These are phyloP conservation scores for Phymorhynchus buccinoides DNA, from an alignment of 1,140 invertebrate genomes.

Conservation along the genomic window DNA sequence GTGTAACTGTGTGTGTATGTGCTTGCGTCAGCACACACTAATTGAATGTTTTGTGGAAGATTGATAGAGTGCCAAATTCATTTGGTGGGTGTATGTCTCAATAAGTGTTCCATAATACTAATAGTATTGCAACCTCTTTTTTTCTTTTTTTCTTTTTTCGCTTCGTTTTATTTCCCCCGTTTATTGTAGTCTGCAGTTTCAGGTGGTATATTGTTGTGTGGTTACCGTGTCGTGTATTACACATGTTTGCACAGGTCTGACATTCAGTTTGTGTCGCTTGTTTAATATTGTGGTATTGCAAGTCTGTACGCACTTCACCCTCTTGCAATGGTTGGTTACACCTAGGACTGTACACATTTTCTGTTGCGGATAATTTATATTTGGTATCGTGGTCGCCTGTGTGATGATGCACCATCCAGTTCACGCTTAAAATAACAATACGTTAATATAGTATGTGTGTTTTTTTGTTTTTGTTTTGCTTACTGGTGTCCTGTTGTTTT, in stretches of 20 bases:
- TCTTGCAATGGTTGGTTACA: background rate
- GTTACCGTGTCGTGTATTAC: background rate
- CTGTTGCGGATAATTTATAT: background rate
- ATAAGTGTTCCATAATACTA: too few relatives aligned
- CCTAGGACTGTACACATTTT: background rate
- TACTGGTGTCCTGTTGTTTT: too few relatives aligned
- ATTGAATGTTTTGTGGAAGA: too few relatives aligned
- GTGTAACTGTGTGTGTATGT: background rate
- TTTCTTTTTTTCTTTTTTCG: background rate
- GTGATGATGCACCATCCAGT: background rate
- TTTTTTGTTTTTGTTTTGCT: conserved; percentile 4
- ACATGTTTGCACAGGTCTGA: too few relatives aligned
- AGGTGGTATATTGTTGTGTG: background rate
- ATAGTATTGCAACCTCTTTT: background rate
- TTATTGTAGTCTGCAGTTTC: background rate
- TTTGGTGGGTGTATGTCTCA: too few relatives aligned
- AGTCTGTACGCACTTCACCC: background rate
- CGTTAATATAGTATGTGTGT: background rate
- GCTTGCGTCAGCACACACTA: background rate
- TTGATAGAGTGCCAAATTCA: too few relatives aligned
- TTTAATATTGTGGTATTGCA: too few relatives aligned
- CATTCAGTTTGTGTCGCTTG: too few relatives aligned
- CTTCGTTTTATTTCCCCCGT: background rate
- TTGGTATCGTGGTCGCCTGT: background rate
- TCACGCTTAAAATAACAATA: background rate